Evolutionary conservation across 1,140 invertebrate species (phyloP).

Genomic region (Drosophila kohkoa): DNA sequence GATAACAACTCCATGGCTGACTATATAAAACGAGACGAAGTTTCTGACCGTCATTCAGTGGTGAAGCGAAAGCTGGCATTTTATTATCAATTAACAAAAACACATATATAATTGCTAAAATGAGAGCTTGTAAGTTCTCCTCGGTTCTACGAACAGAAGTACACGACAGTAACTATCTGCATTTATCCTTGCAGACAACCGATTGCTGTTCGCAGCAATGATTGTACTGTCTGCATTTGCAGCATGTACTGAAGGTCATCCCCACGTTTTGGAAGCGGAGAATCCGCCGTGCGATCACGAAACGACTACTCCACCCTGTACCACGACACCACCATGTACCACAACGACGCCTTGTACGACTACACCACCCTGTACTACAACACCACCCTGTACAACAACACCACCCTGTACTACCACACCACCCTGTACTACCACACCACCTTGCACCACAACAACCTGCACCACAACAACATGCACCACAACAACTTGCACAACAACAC

Average conservation of each 20-base stretch:
- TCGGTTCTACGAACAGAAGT: neutral
- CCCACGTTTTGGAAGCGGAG: neutral
- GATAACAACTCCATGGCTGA: constrained; percentile 14
- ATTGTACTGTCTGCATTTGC: constrained; percentile 40
- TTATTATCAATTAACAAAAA: neutral
- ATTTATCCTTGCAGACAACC: constrained; percentile 35
- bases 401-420: neutral
- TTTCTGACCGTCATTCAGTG: constrained; percentile 5
- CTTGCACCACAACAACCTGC: neutral
- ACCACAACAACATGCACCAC: neutral
- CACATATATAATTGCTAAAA: constrained; percentile 16
- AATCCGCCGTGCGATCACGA: constrained; percentile 11
- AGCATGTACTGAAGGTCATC: constrained; percentile 16
- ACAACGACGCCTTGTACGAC: neutral
- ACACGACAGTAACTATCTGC: neutral
- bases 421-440: neutral
- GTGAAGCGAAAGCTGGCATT: neutral
- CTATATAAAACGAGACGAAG: constrained; percentile 14
- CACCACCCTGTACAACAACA: constrained; percentile 14
- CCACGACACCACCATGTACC: neutral
- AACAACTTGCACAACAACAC: neutral
- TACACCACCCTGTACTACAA: neutral
- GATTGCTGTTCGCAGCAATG: constrained; percentile 44
- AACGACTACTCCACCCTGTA: neutral
- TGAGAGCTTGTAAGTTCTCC: constrained; percentile 61